These are phyloP conservation scores for Octodonta nipae DNA, from an alignment of 2,888 invertebrate genomes.

Conservation along the genomic window DNA sequence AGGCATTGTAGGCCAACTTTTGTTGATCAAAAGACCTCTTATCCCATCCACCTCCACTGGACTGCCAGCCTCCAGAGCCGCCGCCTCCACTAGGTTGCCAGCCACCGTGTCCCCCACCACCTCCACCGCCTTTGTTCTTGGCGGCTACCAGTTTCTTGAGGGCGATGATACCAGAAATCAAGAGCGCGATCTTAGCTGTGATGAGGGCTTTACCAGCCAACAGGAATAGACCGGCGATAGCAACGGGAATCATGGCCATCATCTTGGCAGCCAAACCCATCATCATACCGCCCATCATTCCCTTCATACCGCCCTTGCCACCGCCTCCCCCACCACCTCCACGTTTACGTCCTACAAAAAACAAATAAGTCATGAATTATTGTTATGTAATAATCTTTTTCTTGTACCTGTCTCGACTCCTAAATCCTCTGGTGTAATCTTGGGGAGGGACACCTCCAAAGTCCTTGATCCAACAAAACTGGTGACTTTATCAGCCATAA, in stretches of 20 bases:
- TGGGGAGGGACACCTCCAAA: conserved; percentile 63
- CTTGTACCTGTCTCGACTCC: background rate
- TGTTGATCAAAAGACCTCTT: background rate
- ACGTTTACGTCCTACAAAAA: conserved; percentile 16
- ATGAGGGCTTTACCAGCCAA: conserved; percentile 78
- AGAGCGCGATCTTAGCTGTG: conserved; percentile 62
- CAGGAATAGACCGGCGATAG: conserved; percentile 66
- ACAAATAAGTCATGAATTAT: conserved; percentile 3
- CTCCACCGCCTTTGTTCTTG: conserved; percentile 44
- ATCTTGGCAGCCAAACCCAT: conserved; percentile 77
- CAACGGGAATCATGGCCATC: conserved; percentile 66
- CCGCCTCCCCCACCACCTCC: conserved; percentile 44
- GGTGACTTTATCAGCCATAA: conserved; percentile 58
- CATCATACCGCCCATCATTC: conserved; percentile 86
- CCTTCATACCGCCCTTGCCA: conserved; percentile 56
- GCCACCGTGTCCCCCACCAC: conserved; percentile 28
- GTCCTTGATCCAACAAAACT: conserved; percentile 62
- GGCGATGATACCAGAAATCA: conserved; percentile 68
- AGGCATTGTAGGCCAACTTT: background rate
- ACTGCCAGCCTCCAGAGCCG: conserved; percentile 36
- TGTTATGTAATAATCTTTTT: background rate
- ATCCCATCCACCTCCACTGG: conserved; percentile 38
- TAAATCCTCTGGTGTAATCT: conserved; percentile 41
- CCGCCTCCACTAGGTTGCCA: conserved; percentile 23
- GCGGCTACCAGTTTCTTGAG: conserved; percentile 66